A percentile compares a stretch with the other conserved stretches of the same genome.
These are phyloP conservation scores for Cinclus mexicanus DNA, from an alignment of 2,113 vertebrate species.

Conservation along the genomic window DNA sequence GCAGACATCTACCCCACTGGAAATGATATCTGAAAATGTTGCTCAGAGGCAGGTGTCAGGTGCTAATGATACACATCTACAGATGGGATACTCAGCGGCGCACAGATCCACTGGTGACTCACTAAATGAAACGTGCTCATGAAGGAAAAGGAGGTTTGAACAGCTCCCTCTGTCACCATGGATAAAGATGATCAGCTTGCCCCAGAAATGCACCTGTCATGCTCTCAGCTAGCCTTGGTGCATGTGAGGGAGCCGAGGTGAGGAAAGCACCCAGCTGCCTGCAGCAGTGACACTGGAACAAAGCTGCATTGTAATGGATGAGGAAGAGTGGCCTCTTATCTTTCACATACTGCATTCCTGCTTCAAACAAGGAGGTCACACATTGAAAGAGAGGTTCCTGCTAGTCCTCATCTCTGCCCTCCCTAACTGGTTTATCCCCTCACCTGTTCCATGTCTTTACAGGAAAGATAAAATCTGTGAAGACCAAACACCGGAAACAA, in stretches of 20 bases:
- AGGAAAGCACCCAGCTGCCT: neutral
- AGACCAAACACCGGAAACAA: neutral
- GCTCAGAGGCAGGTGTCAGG: neutral
- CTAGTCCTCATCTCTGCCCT: neutral
- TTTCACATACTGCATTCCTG: neutral
- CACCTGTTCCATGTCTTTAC: neutral
- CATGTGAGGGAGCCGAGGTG: neutral
- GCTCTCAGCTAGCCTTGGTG: neutral
- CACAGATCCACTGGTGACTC: neutral
- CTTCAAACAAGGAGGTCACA: neutral
- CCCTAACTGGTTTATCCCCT: neutral
- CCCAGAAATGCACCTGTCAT: neutral
- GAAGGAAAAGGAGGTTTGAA: neutral
- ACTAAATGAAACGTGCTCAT: neutral
- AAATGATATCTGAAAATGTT: neutral
- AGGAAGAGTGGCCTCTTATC: neutral
- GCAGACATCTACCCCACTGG: neutral
- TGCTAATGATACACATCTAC: neutral
- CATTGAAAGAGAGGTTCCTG: neutral
- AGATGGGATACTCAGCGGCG: neutral
- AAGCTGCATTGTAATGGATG: neutral
- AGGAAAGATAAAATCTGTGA: neutral
- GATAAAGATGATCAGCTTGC: neutral
- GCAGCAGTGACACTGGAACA: neutral
- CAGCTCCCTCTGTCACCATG: neutral